Conservation (phyloP, 1,140 invertebrate species). For the Teleopsis dalmanni region DNA sequence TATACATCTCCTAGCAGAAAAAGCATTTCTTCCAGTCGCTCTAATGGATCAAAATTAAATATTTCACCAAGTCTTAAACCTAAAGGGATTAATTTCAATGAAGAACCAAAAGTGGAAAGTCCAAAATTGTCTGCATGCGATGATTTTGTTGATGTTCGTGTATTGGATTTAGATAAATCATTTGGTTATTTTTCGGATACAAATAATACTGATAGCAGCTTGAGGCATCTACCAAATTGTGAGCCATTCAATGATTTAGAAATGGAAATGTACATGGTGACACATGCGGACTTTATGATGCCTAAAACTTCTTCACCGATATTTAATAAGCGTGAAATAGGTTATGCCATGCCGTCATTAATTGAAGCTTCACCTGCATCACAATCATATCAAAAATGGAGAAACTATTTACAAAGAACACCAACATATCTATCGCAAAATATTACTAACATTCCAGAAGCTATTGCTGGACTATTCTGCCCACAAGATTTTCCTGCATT, state of each 20-base stretch:
- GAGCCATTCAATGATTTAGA: constrained; percentile 19
- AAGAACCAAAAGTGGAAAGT: not conserved
- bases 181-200: constrained; percentile 8
- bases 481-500: constrained; percentile 31
- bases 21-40: too few species aligned
- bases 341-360: constrained; percentile 12
- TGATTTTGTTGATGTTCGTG: constrained; percentile 1
- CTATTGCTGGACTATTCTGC: constrained; percentile 36
- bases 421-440: constrained; percentile 34
- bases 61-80: not conserved
- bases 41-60: too few species aligned
- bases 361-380: constrained; percentile 4
- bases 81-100: not conserved
- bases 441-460: constrained; percentile 36
- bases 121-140: constrained; percentile 6
- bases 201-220: not conserved
- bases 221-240: not conserved
- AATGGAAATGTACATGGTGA: constrained; percentile 42
- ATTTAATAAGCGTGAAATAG: too few species aligned
- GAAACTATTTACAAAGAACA: constrained; percentile 29
- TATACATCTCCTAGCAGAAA: constrained; percentile 2
- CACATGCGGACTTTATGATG: constrained; percentile 28
- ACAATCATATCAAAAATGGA: constrained; percentile 33
- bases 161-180: constrained; percentile 6
- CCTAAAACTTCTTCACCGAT: constrained; percentile 38